Evolutionary conservation across 1,140 invertebrate genomes (phyloP).

Genomic region (Drosophila mayri): DNA sequence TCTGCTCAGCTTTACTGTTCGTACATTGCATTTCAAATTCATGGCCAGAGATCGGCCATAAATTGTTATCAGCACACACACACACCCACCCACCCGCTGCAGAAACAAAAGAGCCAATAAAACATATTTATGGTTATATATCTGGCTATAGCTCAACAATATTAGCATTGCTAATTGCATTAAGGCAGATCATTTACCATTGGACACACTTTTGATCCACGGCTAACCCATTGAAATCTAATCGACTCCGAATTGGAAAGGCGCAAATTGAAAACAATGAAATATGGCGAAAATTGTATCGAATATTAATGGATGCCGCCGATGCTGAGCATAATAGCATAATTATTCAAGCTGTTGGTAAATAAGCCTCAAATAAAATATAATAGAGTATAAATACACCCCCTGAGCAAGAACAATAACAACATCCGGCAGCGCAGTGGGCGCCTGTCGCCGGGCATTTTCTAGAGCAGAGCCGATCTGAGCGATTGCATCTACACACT

Average conservation of each 20-base stretch:
- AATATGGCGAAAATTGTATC: constrained; percentile 39
- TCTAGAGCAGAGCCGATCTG: constrained; percentile 84
- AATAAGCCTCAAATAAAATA: constrained; percentile 18
- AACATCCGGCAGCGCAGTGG: constrained; percentile 78
- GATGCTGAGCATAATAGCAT: constrained; percentile 57
- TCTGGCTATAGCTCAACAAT: constrained; percentile 23
- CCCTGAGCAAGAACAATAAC: constrained; percentile 50
- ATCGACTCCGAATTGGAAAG: constrained; percentile 61
- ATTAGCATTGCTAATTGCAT: constrained; percentile 77
- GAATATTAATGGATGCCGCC: constrained; percentile 28
- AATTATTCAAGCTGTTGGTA: constrained; percentile 55
- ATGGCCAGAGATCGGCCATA: constrained; percentile 50
- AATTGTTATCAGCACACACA: constrained; percentile 44
- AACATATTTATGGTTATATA: constrained; percentile 68
- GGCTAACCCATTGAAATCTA: constrained; percentile 43
- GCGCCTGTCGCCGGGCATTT: constrained; percentile 72
- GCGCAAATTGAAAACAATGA: constrained; percentile 66
- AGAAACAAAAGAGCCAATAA: constrained; percentile 71
- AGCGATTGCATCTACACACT: constrained; percentile 69
- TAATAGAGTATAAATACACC: constrained; percentile 15
- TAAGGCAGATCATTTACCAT: constrained; percentile 58
- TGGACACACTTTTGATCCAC: constrained; percentile 48
- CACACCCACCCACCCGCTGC: constrained; percentile 21
- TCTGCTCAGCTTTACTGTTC: background rate
- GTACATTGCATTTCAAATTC: constrained; percentile 32